These are phyloP conservation scores for Aporrectodea caliginosa DNA, from an alignment of 1,140 invertebrate genomes.

Conservation along the genomic window DNA sequence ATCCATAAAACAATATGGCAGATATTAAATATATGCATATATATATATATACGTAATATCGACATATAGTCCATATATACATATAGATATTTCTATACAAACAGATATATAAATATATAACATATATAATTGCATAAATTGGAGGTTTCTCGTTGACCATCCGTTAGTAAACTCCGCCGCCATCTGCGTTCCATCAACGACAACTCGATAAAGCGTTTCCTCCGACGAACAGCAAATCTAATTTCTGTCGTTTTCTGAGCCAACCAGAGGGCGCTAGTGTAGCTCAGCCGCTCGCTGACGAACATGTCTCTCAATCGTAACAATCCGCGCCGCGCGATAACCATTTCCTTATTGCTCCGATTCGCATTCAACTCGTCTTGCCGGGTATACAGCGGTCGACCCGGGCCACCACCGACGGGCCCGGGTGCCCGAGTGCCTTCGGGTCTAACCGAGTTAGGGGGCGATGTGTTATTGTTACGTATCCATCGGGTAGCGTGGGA, in stretches of 20 bases:
- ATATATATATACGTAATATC: too few relatives aligned
- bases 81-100: too few relatives aligned
- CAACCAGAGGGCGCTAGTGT: background rate
- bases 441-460: background rate
- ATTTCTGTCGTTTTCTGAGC: background rate
- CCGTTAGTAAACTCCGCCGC: background rate
- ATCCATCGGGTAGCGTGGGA: background rate
- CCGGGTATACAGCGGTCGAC: too few relatives aligned
- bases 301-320: background rate
- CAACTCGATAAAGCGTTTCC: background rate
- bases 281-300: background rate
- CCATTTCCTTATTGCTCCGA: background rate
- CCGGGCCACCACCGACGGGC: too few relatives aligned
- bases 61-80: too few relatives aligned
- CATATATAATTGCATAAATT: too few relatives aligned
- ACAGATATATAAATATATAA: too few relatives aligned
- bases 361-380: background rate
- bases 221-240: background rate
- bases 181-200: background rate
- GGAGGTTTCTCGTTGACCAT: too few relatives aligned
- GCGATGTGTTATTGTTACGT: background rate
- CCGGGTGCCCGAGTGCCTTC: too few relatives aligned
- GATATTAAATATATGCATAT: too few relatives aligned
- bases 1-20: too few relatives aligned
- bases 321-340: background rate